These are phyloP conservation scores for Rhea americana DNA, from an alignment of 2,113 vertebrate species.

Conservation along the genomic window DNA sequence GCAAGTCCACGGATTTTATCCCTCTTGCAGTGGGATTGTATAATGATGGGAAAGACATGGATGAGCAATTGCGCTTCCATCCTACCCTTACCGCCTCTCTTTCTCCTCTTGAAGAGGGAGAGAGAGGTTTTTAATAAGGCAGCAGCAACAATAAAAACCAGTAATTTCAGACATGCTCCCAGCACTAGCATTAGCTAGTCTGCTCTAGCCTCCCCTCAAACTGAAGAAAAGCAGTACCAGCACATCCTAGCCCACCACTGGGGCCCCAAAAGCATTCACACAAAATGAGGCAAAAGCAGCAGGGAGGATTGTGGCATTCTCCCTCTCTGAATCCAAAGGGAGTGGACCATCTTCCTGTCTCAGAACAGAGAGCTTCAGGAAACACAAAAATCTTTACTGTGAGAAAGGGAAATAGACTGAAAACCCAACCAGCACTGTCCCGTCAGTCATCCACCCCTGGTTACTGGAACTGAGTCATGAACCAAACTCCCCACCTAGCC, in stretches of 20 bases:
- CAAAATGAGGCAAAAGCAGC: neutral
- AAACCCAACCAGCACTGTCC: neutral
- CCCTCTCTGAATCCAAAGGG: neutral
- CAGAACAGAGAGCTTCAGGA: neutral
- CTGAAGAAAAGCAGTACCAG: neutral
- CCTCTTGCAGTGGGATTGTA: neutral
- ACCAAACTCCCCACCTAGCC: neutral
- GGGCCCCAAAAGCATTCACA: fast-evolving
- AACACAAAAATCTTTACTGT: neutral
- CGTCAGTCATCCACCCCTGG: neutral
- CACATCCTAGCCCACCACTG: neutral
- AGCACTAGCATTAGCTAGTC: neutral
- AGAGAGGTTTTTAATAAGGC: neutral
- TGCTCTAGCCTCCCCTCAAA: neutral
- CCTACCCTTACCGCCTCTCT: neutral
- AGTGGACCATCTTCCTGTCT: too few species aligned
- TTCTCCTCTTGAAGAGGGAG: neutral
- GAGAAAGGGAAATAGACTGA: neutral
- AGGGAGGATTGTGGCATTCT: neutral
- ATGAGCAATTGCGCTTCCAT: neutral
- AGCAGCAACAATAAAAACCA: neutral
- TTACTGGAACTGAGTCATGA: neutral
- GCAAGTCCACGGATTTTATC: too few species aligned
- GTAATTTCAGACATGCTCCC: neutral
- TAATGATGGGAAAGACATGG: too few species aligned